A percentile compares a stretch with the other conserved stretches of the same genome.
Conservation (phyloP, 2,113 vertebrate species). For the Gymnocephalus cernua region DNA sequence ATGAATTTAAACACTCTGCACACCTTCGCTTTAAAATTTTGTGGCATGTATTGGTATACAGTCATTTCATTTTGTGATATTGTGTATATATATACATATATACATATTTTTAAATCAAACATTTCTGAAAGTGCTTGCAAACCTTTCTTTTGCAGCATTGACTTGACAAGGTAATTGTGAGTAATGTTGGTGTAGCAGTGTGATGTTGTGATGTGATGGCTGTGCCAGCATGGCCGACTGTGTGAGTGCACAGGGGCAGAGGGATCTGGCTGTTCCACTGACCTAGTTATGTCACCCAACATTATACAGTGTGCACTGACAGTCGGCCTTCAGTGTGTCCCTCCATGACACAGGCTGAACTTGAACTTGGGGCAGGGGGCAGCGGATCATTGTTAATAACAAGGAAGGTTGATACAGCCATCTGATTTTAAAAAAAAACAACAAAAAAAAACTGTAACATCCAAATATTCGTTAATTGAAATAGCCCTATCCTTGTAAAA, state of each 20-base stretch:
- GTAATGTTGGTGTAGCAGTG: constrained; percentile 44
- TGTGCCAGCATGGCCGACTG: constrained; percentile 79
- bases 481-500: neutral
- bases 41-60: neutral
- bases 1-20: neutral
- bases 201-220: constrained; percentile 67
- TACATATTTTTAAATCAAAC: neutral
- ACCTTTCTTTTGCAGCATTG: neutral
- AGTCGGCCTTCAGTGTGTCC: neutral
- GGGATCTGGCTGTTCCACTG: constrained; percentile 83
- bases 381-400: neutral
- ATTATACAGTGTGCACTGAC: constrained; percentile 75
- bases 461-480: neutral
- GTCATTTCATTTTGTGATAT: neutral
- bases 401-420: neutral
- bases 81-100: too few relatives aligned
- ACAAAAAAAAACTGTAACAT: too few relatives aligned
- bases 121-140: neutral
- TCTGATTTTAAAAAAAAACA: too few relatives aligned
- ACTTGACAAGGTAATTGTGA: neutral
- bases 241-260: constrained; percentile 73
- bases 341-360: constrained; percentile 12
- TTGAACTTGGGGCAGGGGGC: constrained; percentile 55
- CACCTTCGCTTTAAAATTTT: neutral
- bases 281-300: constrained; percentile 86